Evolutionary conservation across 2,888 invertebrate species (phyloP).

Genomic region (Stenodema calcarata): DNA sequence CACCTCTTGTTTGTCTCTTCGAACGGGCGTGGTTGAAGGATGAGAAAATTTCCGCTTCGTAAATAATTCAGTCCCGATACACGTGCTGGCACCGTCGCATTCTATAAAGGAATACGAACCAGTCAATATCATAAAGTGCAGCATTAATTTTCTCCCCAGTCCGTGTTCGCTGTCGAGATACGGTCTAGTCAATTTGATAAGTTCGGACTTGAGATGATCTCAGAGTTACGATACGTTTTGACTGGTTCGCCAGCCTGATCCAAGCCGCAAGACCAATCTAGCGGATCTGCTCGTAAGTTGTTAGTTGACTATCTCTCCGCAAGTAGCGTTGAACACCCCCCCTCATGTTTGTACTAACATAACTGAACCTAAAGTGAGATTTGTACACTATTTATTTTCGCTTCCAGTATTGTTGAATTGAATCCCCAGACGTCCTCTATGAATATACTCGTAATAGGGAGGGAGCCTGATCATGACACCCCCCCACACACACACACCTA

Average conservation of each 20-base stretch:
- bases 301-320: not conserved
- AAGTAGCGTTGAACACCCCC: not conserved
- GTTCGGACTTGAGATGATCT: not conserved
- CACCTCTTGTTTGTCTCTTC: not conserved
- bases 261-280: not conserved
- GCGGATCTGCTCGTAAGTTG: not conserved
- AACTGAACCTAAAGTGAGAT: too few species aligned
- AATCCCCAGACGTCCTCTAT: too few species aligned
- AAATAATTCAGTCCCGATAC: not conserved
- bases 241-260: not conserved
- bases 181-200: slow-evolving; percentile 15
- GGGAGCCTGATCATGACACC: too few species aligned
- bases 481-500: too few species aligned
- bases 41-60: not conserved
- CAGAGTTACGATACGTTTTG: not conserved
- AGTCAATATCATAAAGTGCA: not conserved
- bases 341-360: too few species aligned
- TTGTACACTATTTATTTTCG: not conserved
- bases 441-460: too few species aligned
- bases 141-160: not conserved
- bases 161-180: not conserved
- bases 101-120: not conserved
- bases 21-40: not conserved
- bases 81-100: not conserved
- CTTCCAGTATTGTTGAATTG: too few species aligned